phyloP scores from a whole-genome alignment of 2,113 vertebrate genomes.

The Strix uralensis region DNA sequence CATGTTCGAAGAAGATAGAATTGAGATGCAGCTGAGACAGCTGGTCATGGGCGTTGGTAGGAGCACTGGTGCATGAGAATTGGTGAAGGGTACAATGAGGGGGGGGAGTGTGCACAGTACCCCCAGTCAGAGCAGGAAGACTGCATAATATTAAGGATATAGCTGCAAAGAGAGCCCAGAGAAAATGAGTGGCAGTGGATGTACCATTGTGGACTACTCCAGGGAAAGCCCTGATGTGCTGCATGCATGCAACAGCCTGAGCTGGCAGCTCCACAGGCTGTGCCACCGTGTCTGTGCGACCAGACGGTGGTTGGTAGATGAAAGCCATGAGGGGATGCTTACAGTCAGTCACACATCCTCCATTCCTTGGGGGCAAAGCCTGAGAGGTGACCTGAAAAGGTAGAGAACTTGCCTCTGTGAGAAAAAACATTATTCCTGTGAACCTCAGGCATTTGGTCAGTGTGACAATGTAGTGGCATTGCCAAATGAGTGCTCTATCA shows the following conservation, averaged over 20 bases:
- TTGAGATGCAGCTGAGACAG: not conserved
- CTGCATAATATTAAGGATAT: not conserved
- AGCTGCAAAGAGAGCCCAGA: not conserved
- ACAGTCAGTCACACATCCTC: not conserved
- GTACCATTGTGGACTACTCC: not conserved
- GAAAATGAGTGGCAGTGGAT: not conserved
- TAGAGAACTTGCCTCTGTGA: not conserved
- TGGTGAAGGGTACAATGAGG: not conserved
- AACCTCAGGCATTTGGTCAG: not conserved
- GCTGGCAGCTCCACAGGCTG: not conserved
- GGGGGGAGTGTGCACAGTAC: fast-evolving
- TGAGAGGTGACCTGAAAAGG: not conserved
- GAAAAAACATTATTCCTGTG: not conserved
- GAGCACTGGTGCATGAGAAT: not conserved
- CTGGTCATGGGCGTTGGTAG: not conserved
- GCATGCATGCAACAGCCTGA: not conserved
- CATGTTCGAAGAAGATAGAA: not conserved
- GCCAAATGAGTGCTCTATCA: not conserved
- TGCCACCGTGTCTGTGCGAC: not conserved
- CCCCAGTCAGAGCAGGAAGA: no score
- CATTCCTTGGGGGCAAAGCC: not conserved
- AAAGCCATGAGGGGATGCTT: not conserved
- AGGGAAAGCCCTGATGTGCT: not conserved
- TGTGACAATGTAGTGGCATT: not conserved
- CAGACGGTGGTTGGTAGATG: fast-evolving